Conservation (phyloP, 2,797 vertebrate genomes). For the Muraenolepis orangiensis region DNA sequence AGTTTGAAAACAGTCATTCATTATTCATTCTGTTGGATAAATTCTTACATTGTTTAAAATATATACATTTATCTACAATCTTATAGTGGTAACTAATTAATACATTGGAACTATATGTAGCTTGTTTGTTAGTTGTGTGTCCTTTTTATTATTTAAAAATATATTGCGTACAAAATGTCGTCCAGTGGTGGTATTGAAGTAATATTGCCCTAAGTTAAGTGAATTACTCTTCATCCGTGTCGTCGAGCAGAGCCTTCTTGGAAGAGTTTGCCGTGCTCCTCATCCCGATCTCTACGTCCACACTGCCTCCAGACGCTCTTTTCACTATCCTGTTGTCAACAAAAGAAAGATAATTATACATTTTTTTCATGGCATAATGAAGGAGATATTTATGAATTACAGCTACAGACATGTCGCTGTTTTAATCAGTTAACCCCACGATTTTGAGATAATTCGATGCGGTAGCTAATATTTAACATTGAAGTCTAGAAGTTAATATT, state of each 20-base stretch:
- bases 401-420: background rate
- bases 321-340: slow-evolving; percentile 67
- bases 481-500: background rate
- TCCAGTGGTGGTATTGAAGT: no score
- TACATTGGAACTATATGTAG: background rate
- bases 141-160: no score
- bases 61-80: background rate
- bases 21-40: background rate
- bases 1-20: background rate
- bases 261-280: slow-evolving; percentile 61
- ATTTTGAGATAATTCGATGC: background rate
- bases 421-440: background rate
- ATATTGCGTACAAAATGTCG: background rate
- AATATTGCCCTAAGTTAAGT: background rate
- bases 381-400: background rate
- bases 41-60: background rate
- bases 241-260: slow-evolving; percentile 78
- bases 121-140: no score
- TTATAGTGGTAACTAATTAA: background rate
- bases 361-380: background rate
- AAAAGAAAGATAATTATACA: background rate
- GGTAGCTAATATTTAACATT: background rate
- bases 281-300: slow-evolving; percentile 77
- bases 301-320: slow-evolving; percentile 32
- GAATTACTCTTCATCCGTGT: slow-evolving; percentile 84